Evolutionary conservation across 2,797 vertebrate species (phyloP).

Genomic region (Lacerta bilineata): DNA sequence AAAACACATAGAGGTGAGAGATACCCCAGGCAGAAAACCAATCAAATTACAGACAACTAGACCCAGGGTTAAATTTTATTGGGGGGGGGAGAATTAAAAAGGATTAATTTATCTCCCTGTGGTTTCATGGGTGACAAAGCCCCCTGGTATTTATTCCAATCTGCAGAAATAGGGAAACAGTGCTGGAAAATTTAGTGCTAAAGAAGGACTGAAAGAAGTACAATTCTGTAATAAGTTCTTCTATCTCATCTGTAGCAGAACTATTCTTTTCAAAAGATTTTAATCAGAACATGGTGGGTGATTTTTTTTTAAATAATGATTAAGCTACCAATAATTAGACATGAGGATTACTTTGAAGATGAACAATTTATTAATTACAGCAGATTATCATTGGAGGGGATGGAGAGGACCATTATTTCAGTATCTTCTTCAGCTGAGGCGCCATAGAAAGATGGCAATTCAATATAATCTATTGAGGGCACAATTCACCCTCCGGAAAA

Average conservation of each 20-base stretch:
- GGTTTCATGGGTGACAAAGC: not conserved
- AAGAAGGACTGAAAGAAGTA: not conserved
- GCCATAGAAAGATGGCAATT: not conserved
- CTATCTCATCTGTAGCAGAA: not conserved
- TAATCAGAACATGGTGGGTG: not conserved
- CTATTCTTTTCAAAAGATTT: conserved; percentile 13
- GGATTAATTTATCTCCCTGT: too few relatives aligned
- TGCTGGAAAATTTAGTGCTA: not conserved
- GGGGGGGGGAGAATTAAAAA: too few relatives aligned
- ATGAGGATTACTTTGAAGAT: conserved; percentile 4
- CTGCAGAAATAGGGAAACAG: not conserved
- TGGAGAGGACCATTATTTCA: conserved; percentile 1
- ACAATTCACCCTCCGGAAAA: not conserved
- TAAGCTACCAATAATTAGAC: conserved; percentile 19
- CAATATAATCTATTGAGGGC: not conserved
- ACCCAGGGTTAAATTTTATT: too few relatives aligned
- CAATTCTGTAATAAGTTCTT: not conserved
- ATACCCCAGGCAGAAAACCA: too few relatives aligned
- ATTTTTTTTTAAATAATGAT: conserved; percentile 23
- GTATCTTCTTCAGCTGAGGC: not conserved
- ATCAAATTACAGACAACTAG: too few relatives aligned
- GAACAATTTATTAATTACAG: conserved; percentile 23
- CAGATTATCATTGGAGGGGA: not conserved
- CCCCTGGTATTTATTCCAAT: not conserved
- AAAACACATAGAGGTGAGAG: too few relatives aligned